phyloP scores from a whole-genome alignment of 2,113 vertebrate species.

The Neomonachus schauinslandi region DNA sequence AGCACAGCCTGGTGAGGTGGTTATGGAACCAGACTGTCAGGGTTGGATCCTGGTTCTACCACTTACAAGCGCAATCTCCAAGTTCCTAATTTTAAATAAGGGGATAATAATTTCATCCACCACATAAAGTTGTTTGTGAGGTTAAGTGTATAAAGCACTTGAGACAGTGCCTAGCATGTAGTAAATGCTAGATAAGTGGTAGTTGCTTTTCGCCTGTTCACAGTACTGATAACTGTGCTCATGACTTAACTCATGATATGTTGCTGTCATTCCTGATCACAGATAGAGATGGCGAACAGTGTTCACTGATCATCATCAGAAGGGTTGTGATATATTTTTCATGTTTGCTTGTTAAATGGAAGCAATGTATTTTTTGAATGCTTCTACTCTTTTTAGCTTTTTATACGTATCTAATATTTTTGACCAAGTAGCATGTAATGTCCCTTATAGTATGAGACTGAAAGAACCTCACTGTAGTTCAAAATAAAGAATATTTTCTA shows the following conservation, averaged over 20 bases:
- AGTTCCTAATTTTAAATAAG: constrained; percentile 26
- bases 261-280: constrained; percentile 32
- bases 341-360: not conserved
- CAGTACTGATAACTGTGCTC: not conserved
- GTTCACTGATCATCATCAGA: not conserved
- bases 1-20: not conserved
- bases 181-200: constrained; percentile 16
- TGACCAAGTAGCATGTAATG: not conserved
- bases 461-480: not conserved
- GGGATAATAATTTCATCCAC: not conserved
- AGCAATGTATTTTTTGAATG: constrained; percentile 28
- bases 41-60: not conserved
- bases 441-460: constrained; percentile 21
- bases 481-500: constrained; percentile 3
- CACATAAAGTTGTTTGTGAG: not conserved
- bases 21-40: not conserved
- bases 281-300: not conserved
- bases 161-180: not conserved
- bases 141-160: not conserved
- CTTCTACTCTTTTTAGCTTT: constrained; percentile 10
- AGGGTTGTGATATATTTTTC: not conserved
- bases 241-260: not conserved
- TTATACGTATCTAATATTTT: constrained; percentile 45
- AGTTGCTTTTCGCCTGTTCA: constrained; percentile 17
- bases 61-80: not conserved